A percentile compares a stretch with the other conserved stretches of the same genome.
These are phyloP conservation scores for Rosalia funebris DNA, from an alignment of 2,888 invertebrate species.

Conservation along the genomic window DNA sequence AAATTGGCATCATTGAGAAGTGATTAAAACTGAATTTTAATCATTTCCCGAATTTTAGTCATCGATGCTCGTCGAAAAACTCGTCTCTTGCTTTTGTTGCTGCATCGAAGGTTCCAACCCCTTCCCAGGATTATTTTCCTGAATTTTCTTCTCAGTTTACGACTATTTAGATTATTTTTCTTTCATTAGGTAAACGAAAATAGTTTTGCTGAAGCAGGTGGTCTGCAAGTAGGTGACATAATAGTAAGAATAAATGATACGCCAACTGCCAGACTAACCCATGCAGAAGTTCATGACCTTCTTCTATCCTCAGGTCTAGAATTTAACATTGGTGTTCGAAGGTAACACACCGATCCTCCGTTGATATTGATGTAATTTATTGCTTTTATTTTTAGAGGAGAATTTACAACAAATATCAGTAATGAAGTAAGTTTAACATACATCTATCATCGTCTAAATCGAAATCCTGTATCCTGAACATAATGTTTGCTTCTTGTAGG, in stretches of 20 bases:
- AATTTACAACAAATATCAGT: slow-evolving; percentile 27
- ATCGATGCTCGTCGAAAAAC: too few species aligned
- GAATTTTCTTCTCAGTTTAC: too few species aligned
- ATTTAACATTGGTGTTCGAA: slow-evolving; percentile 76
- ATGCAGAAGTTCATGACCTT: slow-evolving; percentile 80
- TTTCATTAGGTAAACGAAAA: slow-evolving; percentile 85
- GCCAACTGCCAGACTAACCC: slow-evolving; percentile 74
- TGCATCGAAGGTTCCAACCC: too few species aligned
- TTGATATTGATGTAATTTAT: neutral
- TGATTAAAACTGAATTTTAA: too few species aligned
- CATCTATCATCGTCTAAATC: neutral
- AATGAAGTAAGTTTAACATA: slow-evolving; percentile 20
- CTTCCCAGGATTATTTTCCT: too few species aligned
- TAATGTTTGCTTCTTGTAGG: slow-evolving; percentile 34
- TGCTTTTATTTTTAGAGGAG: slow-evolving; percentile 45
- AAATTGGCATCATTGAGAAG: too few species aligned
- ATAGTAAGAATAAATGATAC: slow-evolving; percentile 80
- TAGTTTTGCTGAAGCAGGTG: slow-evolving; percentile 84
- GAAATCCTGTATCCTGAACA: neutral
- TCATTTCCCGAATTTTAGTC: too few species aligned
- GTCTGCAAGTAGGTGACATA: slow-evolving; percentile 85
- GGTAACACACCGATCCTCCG: slow-evolving; percentile 65
- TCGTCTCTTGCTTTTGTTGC: too few species aligned
- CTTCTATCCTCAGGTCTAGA: slow-evolving; percentile 77
- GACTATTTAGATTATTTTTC: too few species aligned